Base-by-base conservation (phyloP, 2,113 vertebrate species). In the Phasianus colchicus region DNA sequence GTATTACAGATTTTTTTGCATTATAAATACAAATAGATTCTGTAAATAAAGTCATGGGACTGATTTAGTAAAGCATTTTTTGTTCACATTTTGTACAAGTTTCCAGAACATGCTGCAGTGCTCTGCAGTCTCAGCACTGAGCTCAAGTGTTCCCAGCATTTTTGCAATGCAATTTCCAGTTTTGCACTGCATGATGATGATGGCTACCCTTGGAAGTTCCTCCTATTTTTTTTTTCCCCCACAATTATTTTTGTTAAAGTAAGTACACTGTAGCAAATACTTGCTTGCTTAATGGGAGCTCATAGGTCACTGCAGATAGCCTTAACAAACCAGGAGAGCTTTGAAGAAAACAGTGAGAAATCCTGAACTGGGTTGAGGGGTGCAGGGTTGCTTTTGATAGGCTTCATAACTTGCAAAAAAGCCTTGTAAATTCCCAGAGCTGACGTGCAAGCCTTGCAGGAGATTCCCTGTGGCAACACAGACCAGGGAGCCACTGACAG, bases 91-190 rank as follows among this genome's bases (percentile, higher is more conserved):
- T 32, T 57, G 17, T 57, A 32, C 54, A 34, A 25, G 17, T 17
- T 34, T 27, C 1, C 22, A 14, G 17, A 36, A 18, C 3, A 0
- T 1, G 11, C 76, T 75, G 70, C 2, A 1, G 86, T 1, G 4
- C 57, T 77, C 32, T 34, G 63, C 64, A 57, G 36, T 7, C 50
- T 19, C 36, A 38, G 42, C 48, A 36, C 30, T 19, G 32, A 64
- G 40, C 48, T 63, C 15, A 63, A 29, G 27, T 22, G 17, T 65
- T 34, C 21, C 36, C 32, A 71, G 6, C 40, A 10, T 6, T 40
- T 71, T 47, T 64, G 54, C 54, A 29, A 10, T 21, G 58, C 21
- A 2, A 13, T 54, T 73, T 25, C 20, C 52, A 83, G 52, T 10
- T 83, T 61, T 55, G 30, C 14, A 34, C 18, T 54, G n/a, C 34